Evolutionary conservation across 1,140 invertebrate genomes (phyloP).

Genomic region (Leucophenga varia): DNA sequence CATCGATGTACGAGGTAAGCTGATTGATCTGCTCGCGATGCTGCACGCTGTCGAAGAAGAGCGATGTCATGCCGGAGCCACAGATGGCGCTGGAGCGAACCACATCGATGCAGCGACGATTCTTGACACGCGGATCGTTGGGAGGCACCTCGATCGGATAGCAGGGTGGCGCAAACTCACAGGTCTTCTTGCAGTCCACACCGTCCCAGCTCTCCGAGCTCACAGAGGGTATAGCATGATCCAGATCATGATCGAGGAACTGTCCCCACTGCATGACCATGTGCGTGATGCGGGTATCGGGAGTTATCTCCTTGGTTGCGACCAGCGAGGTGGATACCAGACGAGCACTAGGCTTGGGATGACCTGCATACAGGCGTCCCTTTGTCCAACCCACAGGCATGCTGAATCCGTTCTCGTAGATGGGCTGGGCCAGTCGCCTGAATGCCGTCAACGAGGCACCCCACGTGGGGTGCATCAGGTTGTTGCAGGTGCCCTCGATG

Average conservation of each 20-base stretch:
- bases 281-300: conserved; percentile 80
- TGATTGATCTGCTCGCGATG: conserved; percentile 96
- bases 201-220: conserved; percentile 94
- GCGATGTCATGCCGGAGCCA: conserved; percentile 94
- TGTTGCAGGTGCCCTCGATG: conserved; percentile 95
- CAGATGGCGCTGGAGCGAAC: conserved; percentile 91
- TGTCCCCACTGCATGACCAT: conserved; percentile 99
- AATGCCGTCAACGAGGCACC: conserved; percentile 90
- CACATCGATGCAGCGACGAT: conserved; percentile 89
- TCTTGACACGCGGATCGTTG: conserved; percentile 79
- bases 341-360: conserved; percentile 81
- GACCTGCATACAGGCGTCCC: conserved; percentile 78
- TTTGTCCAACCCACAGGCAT: conserved; percentile 89
- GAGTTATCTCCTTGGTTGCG: conserved; percentile 78
- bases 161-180: conserved; percentile 94
- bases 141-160: conserved; percentile 92
- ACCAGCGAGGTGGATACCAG: conserved; percentile 85
- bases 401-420: conserved; percentile 98
- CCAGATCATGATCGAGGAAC: conserved; percentile 96
- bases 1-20: conserved; percentile 94
- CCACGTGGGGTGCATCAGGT: conserved; percentile 87
- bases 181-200: conserved; percentile 90
- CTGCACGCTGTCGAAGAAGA: conserved; percentile 83
- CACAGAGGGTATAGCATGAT: conserved; percentile 89
- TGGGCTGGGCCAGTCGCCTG: conserved; percentile 76